These are phyloP conservation scores for Triplophysa bombifrons DNA, from an alignment of 2,797 vertebrate species.

Conservation along the genomic window DNA sequence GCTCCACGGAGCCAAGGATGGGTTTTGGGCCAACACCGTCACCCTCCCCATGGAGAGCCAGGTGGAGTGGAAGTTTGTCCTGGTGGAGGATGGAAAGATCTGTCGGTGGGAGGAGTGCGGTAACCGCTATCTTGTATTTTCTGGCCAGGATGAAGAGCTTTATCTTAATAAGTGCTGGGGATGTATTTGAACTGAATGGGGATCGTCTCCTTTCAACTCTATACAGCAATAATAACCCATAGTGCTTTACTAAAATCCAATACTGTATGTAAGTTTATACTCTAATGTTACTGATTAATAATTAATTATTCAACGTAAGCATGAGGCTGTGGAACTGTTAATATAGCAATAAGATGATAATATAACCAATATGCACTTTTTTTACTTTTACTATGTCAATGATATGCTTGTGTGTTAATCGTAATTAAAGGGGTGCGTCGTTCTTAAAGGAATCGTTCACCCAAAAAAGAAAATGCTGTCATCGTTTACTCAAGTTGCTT, in stretches of 20 bases:
- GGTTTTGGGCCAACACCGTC: slow-evolving; percentile 83
- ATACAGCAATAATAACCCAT: slow-evolving; percentile 51
- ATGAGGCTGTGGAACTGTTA: slow-evolving; percentile 58
- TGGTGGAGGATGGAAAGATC: slow-evolving; percentile 86
- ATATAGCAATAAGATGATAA: slow-evolving; percentile 68
- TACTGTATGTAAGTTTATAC: slow-evolving; percentile 51
- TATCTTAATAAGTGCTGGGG: slow-evolving; percentile 86
- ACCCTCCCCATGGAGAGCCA: slow-evolving; percentile 78
- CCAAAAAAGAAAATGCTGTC: too few species aligned
- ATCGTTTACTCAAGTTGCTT: too few species aligned
- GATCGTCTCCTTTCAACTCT: not conserved
- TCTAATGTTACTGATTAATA: slow-evolving; percentile 61
- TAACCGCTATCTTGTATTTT: slow-evolving; percentile 82
- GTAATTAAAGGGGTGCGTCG: slow-evolving; percentile 39
- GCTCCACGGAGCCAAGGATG: slow-evolving; percentile 76
- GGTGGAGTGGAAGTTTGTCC: slow-evolving; percentile 92
- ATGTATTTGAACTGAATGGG: slow-evolving; percentile 65
- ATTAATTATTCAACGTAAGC: slow-evolving; percentile 57
- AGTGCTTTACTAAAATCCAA: slow-evolving; percentile 47
- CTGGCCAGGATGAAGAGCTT: slow-evolving; percentile 77
- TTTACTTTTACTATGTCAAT: slow-evolving; percentile 42
- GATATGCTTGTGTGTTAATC: slow-evolving; percentile 53
- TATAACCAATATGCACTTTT: slow-evolving; percentile 66
- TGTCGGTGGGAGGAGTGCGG: slow-evolving; percentile 92
- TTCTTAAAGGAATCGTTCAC: too few species aligned